Evolutionary conservation across 2,113 vertebrate genomes (phyloP).

Genomic region (Coptodon bakossiorum): DNA sequence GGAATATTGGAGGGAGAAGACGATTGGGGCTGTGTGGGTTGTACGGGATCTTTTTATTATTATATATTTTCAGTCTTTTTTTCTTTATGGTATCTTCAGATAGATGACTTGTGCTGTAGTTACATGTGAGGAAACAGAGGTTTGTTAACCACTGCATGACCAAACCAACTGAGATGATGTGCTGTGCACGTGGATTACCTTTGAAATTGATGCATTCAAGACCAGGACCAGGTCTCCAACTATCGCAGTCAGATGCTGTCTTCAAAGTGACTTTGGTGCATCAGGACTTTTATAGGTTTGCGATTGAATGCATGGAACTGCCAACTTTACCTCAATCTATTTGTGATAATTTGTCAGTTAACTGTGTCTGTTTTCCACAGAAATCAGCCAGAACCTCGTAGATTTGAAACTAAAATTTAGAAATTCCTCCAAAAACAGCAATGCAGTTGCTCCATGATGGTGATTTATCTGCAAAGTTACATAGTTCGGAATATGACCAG

Average conservation of each 20-base stretch:
- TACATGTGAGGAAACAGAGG: neutral
- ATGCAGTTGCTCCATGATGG: neutral
- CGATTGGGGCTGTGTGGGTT: neutral
- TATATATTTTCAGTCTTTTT: neutral
- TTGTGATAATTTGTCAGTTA: neutral
- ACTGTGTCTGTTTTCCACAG: neutral
- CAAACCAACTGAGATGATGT: neutral
- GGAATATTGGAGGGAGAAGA: neutral
- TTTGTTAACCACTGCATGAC: neutral
- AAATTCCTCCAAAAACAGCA: neutral
- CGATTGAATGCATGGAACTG: neutral
- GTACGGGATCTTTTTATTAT: neutral
- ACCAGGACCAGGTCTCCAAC: neutral
- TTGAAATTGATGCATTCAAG: neutral
- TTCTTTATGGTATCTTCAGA: neutral
- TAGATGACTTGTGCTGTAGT: neutral
- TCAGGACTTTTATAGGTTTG: neutral
- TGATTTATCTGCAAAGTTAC: neutral
- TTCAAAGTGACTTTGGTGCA: neutral
- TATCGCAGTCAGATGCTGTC: neutral
- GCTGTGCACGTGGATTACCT: neutral
- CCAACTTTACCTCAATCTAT: neutral
- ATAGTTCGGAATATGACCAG: neutral
- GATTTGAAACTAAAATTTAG: neutral
- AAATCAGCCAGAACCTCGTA: neutral